A percentile compares a stretch with the other conserved stretches of the same genome.
Evolutionary conservation across 64 coral and sea anemone species (phyloP).

Genomic region (Dendronephthya gigantea): DNA sequence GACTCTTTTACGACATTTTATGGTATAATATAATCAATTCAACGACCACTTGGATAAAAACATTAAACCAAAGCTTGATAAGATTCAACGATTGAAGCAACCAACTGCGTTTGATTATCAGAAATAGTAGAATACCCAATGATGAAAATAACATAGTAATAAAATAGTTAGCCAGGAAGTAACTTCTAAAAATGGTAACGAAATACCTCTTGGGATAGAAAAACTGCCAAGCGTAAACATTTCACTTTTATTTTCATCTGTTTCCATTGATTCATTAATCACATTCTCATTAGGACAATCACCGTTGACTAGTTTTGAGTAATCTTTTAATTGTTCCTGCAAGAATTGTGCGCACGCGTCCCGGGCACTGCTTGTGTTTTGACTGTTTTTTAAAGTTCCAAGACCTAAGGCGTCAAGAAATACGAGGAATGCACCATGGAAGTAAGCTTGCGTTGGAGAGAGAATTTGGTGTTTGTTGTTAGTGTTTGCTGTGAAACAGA

Average conservation of each 20-base stretch:
- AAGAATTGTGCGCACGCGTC: background rate
- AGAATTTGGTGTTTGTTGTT: background rate
- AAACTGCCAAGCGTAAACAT: slow-evolving; percentile 73
- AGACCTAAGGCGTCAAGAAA: slow-evolving; percentile 80
- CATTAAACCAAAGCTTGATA: too few relatives aligned
- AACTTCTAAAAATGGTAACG: too few relatives aligned
- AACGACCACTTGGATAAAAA: too few relatives aligned
- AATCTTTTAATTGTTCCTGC: background rate
- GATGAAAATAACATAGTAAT: too few relatives aligned
- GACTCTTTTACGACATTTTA: too few relatives aligned
- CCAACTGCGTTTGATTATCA: too few relatives aligned
- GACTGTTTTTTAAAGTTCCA: slow-evolving; percentile 20
- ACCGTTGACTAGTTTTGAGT: background rate
- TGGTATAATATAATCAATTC: too few relatives aligned
- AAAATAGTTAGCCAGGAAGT: too few relatives aligned
- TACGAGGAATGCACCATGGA: slow-evolving; percentile 80
- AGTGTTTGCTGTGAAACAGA: slow-evolving; percentile 36
- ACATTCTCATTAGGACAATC: background rate
- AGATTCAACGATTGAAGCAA: too few relatives aligned
- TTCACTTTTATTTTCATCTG: background rate
- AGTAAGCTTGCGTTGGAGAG: slow-evolving; percentile 49
- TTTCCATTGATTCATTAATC: background rate
- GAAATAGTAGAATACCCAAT: too few relatives aligned
- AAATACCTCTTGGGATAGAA: slow-evolving; percentile 71
- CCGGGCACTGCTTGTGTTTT: background rate